These are phyloP conservation scores for Betta splendens DNA, from an alignment of 2,797 vertebrate species.

Conservation along the genomic window DNA sequence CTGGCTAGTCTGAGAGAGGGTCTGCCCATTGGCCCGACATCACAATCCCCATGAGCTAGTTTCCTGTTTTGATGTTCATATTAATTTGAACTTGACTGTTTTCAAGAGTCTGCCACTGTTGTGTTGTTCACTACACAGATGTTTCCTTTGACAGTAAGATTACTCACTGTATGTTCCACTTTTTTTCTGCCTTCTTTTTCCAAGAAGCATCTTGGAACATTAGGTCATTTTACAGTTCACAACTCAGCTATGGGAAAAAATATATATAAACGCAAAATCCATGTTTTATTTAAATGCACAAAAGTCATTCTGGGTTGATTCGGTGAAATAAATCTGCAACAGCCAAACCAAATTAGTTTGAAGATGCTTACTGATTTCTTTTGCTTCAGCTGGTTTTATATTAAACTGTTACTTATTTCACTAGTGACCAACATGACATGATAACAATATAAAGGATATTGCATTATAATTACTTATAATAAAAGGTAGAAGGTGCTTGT, in stretches of 20 bases:
- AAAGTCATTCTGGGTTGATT: not conserved
- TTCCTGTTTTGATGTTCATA: not conserved
- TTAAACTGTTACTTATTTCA: not conserved
- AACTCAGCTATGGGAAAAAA: not conserved
- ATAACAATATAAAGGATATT: not conserved
- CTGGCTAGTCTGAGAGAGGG: constrained; percentile 51
- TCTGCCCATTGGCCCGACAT: constrained; percentile 27
- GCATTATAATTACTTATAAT: not conserved
- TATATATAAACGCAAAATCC: constrained; percentile 7
- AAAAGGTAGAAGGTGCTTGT: not conserved
- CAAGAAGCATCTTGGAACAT: constrained; percentile 1
- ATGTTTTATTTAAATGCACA: constrained; percentile 27
- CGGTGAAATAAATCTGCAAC: constrained; percentile 26
- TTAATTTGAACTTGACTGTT: not conserved
- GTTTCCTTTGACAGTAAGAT: not conserved
- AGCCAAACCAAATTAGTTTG: not conserved
- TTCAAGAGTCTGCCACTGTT: not conserved
- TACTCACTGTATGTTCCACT: not conserved
- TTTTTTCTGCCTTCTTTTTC: constrained; percentile 4
- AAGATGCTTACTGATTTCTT: too few relatives aligned
- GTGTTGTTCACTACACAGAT: constrained; percentile 1
- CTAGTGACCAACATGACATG: not conserved
- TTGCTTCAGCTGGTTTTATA: too few relatives aligned
- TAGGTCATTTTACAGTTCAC: constrained; percentile 7
- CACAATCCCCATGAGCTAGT: constrained; percentile 13